Evolutionary conservation across 2,888 invertebrate species (phyloP), one percentile per base, ranked within the genome.

Genomic region (Heteropelma amictum): DNA sequence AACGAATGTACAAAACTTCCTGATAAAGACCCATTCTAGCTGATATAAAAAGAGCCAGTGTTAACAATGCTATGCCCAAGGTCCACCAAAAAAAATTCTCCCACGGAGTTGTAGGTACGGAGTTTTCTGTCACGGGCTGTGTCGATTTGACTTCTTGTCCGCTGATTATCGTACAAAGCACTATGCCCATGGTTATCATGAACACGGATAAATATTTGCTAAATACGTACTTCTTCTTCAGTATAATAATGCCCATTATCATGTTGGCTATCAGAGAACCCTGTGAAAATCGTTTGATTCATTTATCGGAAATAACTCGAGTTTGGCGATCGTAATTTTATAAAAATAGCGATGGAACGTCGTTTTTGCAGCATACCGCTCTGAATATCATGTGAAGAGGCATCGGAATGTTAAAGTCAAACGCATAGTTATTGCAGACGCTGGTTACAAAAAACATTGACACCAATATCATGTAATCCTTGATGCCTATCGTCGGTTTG

Each of bases 331-430:
- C 4, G 30, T 17, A n/a, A 30, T 45, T 68, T 33, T 33, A n/a
- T n/a, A n/a, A n/a, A n/a, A n/a, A n/a, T n/a, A n/a, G n/a, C n/a
- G n/a, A n/a, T n/a, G n/a, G n/a, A n/a, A n/a, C n/a, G n/a, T n/a
- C n/a, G n/a, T n/a, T n/a, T n/a, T n/a, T n/a, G n/a, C n/a, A n/a
- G n/a, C 10, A 3, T 90, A 96, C 96, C 68, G 98, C 95, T 91
- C 98, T 92, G 89, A 99, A 99, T 87, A 99, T 99, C 95, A 99
- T 98, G 87, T 99, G 99, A 49, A 99, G 90, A 0, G 99, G 98
- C 94, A 99, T 98, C 0, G 99, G 94, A 84, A 99, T 98, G 88
- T 98, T 97, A 86, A 97, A 99, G 88, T 95, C 94, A 84, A 99
- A 96, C 0, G 98, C 98, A 91, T 97, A 97, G 89, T 99, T 99